phyloP scores from a whole-genome alignment of 2,113 vertebrate genomes.

The Pipa parva region DNA sequence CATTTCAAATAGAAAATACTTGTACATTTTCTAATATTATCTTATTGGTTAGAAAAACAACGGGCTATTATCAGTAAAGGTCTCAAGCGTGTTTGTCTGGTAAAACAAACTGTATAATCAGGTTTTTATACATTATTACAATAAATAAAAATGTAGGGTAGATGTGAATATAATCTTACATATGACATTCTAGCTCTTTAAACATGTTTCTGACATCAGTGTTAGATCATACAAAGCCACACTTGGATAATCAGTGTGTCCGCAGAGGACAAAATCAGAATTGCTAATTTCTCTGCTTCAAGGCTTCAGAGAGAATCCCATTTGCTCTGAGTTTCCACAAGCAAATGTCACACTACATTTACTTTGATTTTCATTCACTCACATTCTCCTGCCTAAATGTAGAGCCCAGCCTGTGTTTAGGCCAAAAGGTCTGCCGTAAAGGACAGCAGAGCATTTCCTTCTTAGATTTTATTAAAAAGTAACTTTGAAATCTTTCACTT shows the following conservation, averaged over 20 bases:
- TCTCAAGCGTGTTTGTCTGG: neutral
- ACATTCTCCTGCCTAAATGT: conserved; percentile 12
- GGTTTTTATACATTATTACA: neutral
- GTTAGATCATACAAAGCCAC: conserved; percentile 1
- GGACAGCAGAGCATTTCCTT: neutral
- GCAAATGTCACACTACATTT: conserved; percentile 38
- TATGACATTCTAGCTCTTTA: conserved; percentile 12
- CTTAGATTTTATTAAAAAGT: neutral
- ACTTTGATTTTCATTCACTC: conserved; percentile 35
- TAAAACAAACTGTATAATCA: neutral
- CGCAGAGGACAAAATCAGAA: conserved; percentile 27
- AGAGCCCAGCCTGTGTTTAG: neutral
- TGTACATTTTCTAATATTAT: too few species aligned
- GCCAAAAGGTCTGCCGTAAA: conserved; percentile 8
- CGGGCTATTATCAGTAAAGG: neutral
- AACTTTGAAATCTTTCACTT: neutral
- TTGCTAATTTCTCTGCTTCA: conserved; percentile 33
- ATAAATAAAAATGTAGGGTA: conserved; percentile 3
- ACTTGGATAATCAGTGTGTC: conserved; percentile 26
- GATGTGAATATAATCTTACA: conserved; percentile 1
- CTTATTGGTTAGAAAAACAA: too few species aligned
- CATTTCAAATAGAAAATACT: too few species aligned
- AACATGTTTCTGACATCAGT: conserved; percentile 15
- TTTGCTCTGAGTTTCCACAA: conserved; percentile 33
- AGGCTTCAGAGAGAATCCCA: conserved; percentile 23